phyloP scores from a whole-genome alignment of 2,113 vertebrate genomes.

The Carollia perspicillata region DNA sequence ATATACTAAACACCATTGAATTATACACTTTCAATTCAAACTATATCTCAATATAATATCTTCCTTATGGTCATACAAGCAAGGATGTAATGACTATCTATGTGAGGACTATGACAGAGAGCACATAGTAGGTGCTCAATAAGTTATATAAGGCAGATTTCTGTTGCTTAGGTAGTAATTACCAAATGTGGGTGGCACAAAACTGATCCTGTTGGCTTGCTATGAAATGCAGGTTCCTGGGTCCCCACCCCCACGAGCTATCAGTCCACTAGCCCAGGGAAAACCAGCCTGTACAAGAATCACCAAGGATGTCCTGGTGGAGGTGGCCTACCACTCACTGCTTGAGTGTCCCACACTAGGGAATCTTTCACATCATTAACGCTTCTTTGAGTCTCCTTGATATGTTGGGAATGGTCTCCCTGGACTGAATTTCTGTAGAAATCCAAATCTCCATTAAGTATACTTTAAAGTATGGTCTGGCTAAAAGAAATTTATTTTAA shows the following conservation, averaged over 20 bases:
- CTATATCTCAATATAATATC: not conserved
- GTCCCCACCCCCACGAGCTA: not conserved
- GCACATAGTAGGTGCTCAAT: not conserved
- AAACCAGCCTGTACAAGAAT: not conserved
- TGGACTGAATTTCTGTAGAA: not conserved
- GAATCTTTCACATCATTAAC: not conserved
- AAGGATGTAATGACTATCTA: not conserved
- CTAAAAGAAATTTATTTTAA: not conserved
- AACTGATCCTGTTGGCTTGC: not conserved
- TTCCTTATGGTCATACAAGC: not conserved
- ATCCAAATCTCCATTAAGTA: not conserved
- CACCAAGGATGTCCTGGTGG: not conserved
- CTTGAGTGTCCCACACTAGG: not conserved
- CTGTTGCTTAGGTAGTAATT: not conserved
- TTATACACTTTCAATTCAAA: not conserved
- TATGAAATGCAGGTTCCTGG: not conserved
- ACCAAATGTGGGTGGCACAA: not conserved
- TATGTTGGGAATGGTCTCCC: not conserved
- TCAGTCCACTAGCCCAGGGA: not conserved
- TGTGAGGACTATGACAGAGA: not conserved
- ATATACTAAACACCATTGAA: not conserved
- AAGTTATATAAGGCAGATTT: not conserved
- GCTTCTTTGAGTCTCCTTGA: not conserved
- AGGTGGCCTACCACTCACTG: not conserved
- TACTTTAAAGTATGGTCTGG: not conserved